Conservation (phyloP, 2,113 vertebrate species). For the Chloroceryle aenea region DNA sequence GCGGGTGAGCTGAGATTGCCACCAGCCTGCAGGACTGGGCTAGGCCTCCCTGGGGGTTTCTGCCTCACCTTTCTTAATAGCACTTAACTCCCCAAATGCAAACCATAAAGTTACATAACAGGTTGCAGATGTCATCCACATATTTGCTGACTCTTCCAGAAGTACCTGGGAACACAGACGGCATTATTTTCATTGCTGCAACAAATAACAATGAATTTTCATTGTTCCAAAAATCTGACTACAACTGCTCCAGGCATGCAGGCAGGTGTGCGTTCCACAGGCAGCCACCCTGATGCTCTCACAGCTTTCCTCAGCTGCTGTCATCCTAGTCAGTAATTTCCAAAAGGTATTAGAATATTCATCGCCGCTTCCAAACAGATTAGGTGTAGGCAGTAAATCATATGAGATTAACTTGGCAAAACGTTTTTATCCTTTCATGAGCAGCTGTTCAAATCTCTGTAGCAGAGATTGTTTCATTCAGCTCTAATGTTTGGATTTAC, state of each 20-base stretch:
- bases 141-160: background rate
- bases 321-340: slow-evolving; percentile 8
- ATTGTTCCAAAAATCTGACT: background rate
- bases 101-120: background rate
- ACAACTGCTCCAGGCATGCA: background rate
- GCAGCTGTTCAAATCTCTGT: slow-evolving; percentile 48
- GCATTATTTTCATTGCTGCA: background rate
- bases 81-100: background rate
- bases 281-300: background rate
- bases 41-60: background rate
- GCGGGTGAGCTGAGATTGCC: background rate
- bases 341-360: slow-evolving; percentile 55
- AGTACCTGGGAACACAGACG: background rate
- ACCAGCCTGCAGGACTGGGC: background rate
- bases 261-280: background rate
- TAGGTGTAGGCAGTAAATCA: slow-evolving; percentile 50
- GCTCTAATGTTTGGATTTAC: slow-evolving; percentile 10
- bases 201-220: background rate
- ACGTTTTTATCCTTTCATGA: slow-evolving; percentile 26
- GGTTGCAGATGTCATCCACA: background rate
- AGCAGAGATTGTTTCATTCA: background rate
- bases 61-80: background rate
- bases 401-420: slow-evolving; percentile 58
- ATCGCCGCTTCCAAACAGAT: slow-evolving; percentile 45
- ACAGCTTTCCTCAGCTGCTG: background rate